Evolutionary conservation across 2,113 vertebrate species (phyloP).

Genomic region (Merops nubicus): DNA sequence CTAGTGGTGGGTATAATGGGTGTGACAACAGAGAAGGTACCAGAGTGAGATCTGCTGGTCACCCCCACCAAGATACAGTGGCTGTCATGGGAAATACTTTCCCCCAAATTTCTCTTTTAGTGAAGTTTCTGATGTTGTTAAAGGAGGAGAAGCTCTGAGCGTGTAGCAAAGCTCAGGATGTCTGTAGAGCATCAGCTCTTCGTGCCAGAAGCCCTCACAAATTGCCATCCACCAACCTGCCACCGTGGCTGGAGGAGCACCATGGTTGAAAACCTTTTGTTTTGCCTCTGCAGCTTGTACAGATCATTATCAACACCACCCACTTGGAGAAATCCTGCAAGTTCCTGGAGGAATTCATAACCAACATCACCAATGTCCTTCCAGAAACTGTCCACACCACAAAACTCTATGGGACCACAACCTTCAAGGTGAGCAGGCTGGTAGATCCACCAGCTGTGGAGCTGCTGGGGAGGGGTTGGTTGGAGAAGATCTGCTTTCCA

Average conservation of each 20-base stretch:
- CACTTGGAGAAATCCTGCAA: constrained; percentile 95
- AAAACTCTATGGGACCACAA: constrained; percentile 94
- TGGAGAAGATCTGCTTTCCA: neutral
- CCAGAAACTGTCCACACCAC: constrained; percentile 90
- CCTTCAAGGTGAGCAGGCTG: constrained; percentile 87
- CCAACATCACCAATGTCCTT: constrained; percentile 96
- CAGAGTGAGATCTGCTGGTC: neutral
- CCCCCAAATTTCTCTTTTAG: neutral
- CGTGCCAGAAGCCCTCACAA: neutral
- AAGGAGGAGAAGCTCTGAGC: constrained; percentile 42
- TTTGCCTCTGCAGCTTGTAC: constrained; percentile 84
- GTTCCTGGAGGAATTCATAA: constrained; percentile 97
- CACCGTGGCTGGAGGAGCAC: neutral
- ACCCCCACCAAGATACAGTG: neutral
- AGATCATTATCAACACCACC: constrained; percentile 98
- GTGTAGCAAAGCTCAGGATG: neutral
- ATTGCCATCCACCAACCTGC: neutral
- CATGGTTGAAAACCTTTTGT: neutral
- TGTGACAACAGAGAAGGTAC: neutral
- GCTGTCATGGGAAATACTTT: constrained; percentile 69
- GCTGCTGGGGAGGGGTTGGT: no score
- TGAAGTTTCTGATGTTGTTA: constrained; percentile 43
- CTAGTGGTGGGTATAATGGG: no score
- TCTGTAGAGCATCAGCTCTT: neutral
- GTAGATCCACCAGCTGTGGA: fast-evolving